phyloP scores from a whole-genome alignment of 2,797 vertebrate genomes.

The Hippocampus kuda region DNA sequence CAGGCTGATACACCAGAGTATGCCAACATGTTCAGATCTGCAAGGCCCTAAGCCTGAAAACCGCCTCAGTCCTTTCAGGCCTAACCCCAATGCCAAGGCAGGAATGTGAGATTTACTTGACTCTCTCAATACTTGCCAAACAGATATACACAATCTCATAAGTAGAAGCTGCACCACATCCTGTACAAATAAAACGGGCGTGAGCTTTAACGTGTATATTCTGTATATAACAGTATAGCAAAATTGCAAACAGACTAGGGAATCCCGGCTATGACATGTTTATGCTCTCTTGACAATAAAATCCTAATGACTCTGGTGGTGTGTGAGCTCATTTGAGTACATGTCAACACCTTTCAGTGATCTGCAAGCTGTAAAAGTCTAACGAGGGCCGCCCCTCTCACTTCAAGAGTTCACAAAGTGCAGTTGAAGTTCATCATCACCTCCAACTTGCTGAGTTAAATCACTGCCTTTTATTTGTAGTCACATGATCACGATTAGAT shows the following conservation, averaged over 20 bases:
- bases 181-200: conserved; percentile 13
- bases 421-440: conserved; percentile 22
- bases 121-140: conserved; percentile 34
- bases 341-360: conserved; percentile 7
- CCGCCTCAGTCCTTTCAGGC: conserved; percentile 22
- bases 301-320: not conserved
- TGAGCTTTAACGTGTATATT: not conserved
- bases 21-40: conserved; percentile 41
- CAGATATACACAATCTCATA: conserved; percentile 34
- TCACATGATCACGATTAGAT: not conserved
- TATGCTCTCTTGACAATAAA: not conserved
- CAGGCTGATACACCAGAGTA: conserved; percentile 4
- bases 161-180: conserved; percentile 10
- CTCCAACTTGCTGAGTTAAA: not conserved
- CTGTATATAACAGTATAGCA: not conserved
- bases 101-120: conserved; percentile 38
- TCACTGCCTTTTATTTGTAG: not conserved
- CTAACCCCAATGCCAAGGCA: conserved; percentile 25
- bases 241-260: not conserved
- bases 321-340: not conserved
- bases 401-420: conserved; percentile 10
- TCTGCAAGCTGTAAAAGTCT: conserved; percentile 5
- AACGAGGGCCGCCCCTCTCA: conserved; percentile 1
- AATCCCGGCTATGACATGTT: not conserved
- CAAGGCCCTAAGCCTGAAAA: conserved; percentile 25